Percentiles rank a stretch among this genome's conserved stretches.
Conservation (phyloP, 1,140 invertebrate genomes). For the Thaumetopoea pityocampa region DNA sequence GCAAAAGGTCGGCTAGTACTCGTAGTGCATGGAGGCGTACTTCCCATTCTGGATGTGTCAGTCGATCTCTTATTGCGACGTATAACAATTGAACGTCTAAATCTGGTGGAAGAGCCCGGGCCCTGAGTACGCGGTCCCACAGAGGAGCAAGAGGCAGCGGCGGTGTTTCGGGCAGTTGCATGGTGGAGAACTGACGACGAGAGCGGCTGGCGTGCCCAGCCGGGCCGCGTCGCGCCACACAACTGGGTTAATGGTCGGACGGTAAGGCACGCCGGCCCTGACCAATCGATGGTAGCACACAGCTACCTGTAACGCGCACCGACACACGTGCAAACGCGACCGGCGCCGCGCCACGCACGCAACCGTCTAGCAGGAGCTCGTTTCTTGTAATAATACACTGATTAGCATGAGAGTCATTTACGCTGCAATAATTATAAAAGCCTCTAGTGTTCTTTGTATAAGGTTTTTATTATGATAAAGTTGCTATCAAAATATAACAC, state of each 20-base stretch:
- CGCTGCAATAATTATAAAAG: too few relatives aligned
- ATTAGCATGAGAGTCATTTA: conserved; percentile 11
- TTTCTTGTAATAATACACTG: conserved; percentile 2
- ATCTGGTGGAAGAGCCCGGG: conserved; percentile 77
- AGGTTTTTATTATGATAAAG: too few relatives aligned
- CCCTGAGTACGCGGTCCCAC: conserved; percentile 85
- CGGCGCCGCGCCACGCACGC: conserved; percentile 5
- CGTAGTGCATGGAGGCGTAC: conserved; percentile 86
- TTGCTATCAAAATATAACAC: too few relatives aligned
- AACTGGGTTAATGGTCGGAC: conserved; percentile 74
- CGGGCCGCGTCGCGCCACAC: conserved; percentile 55
- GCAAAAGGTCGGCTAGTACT: conserved; percentile 84
- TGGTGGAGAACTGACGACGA: conserved; percentile 47
- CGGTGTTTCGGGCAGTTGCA: conserved; percentile 66
- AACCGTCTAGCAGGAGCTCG: too few relatives aligned
- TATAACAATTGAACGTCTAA: conserved; percentile 81
- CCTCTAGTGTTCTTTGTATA: too few relatives aligned
- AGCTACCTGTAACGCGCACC: conserved; percentile 8
- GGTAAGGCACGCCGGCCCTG: conserved; percentile 54
- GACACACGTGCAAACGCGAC: conserved; percentile 5
- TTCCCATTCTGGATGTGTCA: conserved; percentile 88
- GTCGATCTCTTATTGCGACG: conserved; percentile 80
- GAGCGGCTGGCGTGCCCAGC: conserved; percentile 49
- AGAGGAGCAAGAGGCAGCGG: conserved; percentile 80
- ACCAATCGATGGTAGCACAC: conserved; percentile 62